Conservation (phyloP, 2,888 invertebrate species). For the Horisme vitalbata region DNA sequence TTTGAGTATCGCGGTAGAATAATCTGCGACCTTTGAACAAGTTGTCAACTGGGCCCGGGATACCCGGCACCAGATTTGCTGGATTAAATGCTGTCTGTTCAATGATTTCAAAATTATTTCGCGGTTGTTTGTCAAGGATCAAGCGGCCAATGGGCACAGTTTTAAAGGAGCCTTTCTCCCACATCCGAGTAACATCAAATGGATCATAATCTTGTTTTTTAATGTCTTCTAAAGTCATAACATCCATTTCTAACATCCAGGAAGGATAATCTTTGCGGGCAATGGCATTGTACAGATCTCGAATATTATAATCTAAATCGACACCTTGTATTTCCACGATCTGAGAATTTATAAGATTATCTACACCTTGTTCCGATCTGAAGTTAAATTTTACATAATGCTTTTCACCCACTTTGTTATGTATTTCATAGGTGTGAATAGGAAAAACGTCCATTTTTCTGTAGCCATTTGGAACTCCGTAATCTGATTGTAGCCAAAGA, state of each 20-base stretch:
- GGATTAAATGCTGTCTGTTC: constrained; percentile 58
- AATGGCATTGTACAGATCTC: constrained; percentile 92
- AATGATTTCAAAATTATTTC: constrained; percentile 52
- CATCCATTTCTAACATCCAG: constrained; percentile 1
- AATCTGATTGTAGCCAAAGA: constrained; percentile 90
- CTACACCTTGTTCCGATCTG: constrained; percentile 93
- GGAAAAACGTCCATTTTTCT: constrained; percentile 96
- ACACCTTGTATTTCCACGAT: constrained; percentile 85
- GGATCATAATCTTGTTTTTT: constrained; percentile 53
- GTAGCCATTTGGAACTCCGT: constrained; percentile 94
- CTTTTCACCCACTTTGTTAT: constrained; percentile 87
- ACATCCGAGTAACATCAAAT: constrained; percentile 56
- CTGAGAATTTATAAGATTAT: constrained; percentile 85
- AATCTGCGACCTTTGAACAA: constrained; percentile 51
- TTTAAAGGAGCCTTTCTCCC: constrained; percentile 61
- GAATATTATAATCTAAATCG: constrained; percentile 92
- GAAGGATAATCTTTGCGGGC: constrained; percentile 78
- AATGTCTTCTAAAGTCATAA: constrained; percentile 42
- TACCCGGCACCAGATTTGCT: constrained; percentile 62
- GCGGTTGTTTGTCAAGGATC: constrained; percentile 49
- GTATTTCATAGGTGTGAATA: constrained; percentile 93
- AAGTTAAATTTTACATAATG: constrained; percentile 94
- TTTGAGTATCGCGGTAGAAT: constrained; percentile 54
- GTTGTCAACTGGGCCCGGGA: constrained; percentile 55
- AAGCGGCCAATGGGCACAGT: constrained; percentile 54